Percentiles rank a stretch among this genome's conserved stretches.
phyloP scores from a whole-genome alignment of 2,888 invertebrate genomes.

The Chaitophorus viminalis region DNA sequence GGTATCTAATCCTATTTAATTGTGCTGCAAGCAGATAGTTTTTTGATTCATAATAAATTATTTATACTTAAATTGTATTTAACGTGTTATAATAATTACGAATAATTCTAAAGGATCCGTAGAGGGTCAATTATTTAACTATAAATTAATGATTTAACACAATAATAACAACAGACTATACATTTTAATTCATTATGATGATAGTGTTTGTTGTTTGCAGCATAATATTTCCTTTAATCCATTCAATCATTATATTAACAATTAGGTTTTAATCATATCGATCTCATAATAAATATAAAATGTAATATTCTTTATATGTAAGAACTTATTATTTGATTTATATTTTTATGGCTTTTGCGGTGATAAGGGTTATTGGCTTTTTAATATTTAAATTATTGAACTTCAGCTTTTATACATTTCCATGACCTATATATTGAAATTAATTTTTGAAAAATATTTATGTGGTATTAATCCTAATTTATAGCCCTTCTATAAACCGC shows the following conservation, averaged over 20 bases:
- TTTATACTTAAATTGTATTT: background rate
- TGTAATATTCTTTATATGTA: constrained; percentile 19
- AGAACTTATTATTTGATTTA: constrained; percentile 20
- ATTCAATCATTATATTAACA: constrained; percentile 36
- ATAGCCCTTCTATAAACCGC: constrained; percentile 43
- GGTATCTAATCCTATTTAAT: constrained; percentile 44
- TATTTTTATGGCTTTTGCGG: constrained; percentile 54
- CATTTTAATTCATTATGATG: background rate
- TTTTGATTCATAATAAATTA: background rate
- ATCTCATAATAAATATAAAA: constrained; percentile 13
- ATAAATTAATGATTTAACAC: background rate
- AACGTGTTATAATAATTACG: background rate
- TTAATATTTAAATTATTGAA: background rate
- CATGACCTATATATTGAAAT: background rate
- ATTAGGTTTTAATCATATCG: constrained; percentile 30
- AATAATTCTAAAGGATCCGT: background rate
- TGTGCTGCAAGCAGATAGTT: constrained; percentile 27
- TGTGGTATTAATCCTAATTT: background rate
- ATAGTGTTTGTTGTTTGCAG: constrained; percentile 28
- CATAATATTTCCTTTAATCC: constrained; percentile 49
- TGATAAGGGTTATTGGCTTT: constrained; percentile 39
- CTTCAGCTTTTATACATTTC: constrained; percentile 20
- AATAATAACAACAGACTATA: background rate
- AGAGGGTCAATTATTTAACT: background rate
- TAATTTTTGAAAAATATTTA: background rate